phyloP scores from a whole-genome alignment of 2,888 invertebrate species.

The Hirtodrosophila duncani region DNA sequence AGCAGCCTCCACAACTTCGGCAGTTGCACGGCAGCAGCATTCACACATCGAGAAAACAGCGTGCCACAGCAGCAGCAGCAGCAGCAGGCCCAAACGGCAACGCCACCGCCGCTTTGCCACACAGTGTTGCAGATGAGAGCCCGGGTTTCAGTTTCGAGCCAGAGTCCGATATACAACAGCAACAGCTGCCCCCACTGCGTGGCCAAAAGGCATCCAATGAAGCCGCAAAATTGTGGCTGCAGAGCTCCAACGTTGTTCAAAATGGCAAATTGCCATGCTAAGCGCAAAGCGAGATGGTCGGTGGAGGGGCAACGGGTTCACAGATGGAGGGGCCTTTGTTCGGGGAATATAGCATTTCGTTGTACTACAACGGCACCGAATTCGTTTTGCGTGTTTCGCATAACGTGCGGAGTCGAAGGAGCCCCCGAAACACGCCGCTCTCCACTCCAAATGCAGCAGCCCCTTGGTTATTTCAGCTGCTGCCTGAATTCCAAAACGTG shows the following conservation, averaged over 20 bases:
- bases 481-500: constrained; percentile 62
- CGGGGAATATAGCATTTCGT: constrained; percentile 13
- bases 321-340: background rate
- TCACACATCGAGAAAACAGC: constrained; percentile 13
- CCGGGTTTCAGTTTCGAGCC: no score
- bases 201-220: constrained; percentile 60
- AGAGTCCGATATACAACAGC: background rate
- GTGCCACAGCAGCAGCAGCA: constrained; percentile 33
- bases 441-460: constrained; percentile 21
- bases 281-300: constrained; percentile 7
- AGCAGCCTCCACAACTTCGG: constrained; percentile 15
- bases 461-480: no score
- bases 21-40: background rate
- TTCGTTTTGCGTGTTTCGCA: constrained; percentile 69
- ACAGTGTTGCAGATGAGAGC: constrained; percentile 29
- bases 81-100: constrained; percentile 25
- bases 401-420: constrained; percentile 26
- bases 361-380: constrained; percentile 51
- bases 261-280: constrained; percentile 74
- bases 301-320: background rate
- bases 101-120: background rate
- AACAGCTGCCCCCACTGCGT: constrained; percentile 27
- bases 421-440: background rate
- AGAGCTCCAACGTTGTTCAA: constrained; percentile 57
- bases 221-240: constrained; percentile 64